Base-by-base conservation (phyloP, 2,113 vertebrate species). In the Madoqua kirkii region DNA sequence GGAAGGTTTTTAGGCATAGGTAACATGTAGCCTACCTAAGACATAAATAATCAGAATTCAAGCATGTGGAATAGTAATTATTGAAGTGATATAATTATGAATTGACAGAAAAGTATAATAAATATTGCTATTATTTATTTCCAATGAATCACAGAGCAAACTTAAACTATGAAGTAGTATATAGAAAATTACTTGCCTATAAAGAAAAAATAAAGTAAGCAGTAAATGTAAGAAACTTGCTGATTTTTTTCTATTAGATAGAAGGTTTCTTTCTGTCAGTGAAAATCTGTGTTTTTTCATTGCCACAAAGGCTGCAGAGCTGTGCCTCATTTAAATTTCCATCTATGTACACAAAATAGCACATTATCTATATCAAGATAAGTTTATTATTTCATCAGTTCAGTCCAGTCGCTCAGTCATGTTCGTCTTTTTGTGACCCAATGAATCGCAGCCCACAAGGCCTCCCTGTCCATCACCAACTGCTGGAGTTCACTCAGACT, bases 251-350 rank as follows among this genome's bases (percentile, higher is more conserved):
- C 52, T 7, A 45, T 87, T 82, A 55, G 60, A 40, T 74, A 87
- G 90, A 40, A 29, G 5, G 84, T 59, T 74, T 91, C 11, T 33
- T 31, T 87, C 48, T 86, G 50, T 78, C 23, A 43, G 71, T 83
- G 25, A 82, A 95, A 87, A 93, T 64, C 12, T 90, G 14, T 31
- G 71, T 48, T 97, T 93, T n/a, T 86, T 89, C 17, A 67, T 48
- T 95, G 31, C 36, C 23, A 89, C 25, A n/a, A 7, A 76, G 54
- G 19, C 55, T 43, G 14, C 21, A 45, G 55, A 55, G 31, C 27
- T 27, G 14, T 43, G 11, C 29, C 14, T 84, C 19, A 62, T 84
- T 17, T 52, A 78, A 83, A 84, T 71, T 67, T 21, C 45, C 16
- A 74, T 48, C 31, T 1, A 16, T 13, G 15, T 45, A n/a, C 36